These are phyloP conservation scores for Echinops telfairi DNA, from an alignment of 2,113 vertebrate genomes.

Conservation along the genomic window DNA sequence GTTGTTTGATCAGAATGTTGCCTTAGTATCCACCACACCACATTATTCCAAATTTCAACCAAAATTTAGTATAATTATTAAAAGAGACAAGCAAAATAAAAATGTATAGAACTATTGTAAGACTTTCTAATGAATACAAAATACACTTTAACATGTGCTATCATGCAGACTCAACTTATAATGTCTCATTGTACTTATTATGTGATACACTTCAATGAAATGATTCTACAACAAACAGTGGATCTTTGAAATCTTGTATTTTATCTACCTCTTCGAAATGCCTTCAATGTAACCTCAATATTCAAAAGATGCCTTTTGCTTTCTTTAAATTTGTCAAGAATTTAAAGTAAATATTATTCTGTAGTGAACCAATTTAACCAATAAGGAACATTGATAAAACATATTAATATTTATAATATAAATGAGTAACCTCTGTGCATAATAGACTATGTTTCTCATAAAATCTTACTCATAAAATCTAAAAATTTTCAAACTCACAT, in stretches of 20 bases:
- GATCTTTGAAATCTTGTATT: slow-evolving; percentile 19
- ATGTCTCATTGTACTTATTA: background rate
- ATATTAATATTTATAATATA: background rate
- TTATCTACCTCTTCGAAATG: background rate
- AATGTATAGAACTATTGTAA: background rate
- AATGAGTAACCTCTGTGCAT: background rate
- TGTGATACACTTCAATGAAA: background rate
- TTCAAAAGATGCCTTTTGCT: background rate
- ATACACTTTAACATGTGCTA: background rate
- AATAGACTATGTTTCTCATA: background rate
- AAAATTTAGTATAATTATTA: background rate
- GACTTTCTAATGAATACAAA: slow-evolving; percentile 12
- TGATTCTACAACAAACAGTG: background rate
- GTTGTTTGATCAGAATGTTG: background rate
- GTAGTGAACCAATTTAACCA: background rate
- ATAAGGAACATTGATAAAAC: background rate
- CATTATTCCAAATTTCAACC: background rate
- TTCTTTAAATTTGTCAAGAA: background rate
- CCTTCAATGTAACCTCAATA: background rate
- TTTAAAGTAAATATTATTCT: background rate
- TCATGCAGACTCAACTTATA: background rate
- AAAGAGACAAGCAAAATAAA: background rate
- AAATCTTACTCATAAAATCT: background rate
- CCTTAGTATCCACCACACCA: background rate
- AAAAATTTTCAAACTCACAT: background rate